These are phyloP conservation scores for Nemurella pictetii DNA, from an alignment of 2,888 invertebrate species.

Conservation along the genomic window DNA sequence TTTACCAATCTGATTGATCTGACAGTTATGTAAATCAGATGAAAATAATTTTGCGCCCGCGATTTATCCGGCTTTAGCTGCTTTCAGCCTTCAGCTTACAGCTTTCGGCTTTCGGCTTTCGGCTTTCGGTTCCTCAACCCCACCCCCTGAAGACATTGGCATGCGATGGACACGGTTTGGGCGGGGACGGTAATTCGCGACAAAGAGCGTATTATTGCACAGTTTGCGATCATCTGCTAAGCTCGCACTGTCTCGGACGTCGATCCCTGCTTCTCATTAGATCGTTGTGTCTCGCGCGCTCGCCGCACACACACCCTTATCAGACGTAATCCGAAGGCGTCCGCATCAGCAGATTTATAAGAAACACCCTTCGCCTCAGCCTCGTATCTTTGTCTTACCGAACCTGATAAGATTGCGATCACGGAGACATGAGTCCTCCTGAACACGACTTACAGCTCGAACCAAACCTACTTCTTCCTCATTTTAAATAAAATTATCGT, in stretches of 20 bases:
- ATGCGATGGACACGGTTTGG: background rate
- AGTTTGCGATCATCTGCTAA: background rate
- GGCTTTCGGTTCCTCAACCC: background rate
- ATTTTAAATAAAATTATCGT: background rate
- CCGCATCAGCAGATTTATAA: background rate
- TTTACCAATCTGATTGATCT: background rate
- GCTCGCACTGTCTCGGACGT: background rate
- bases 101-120: no score
- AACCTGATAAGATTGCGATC: background rate
- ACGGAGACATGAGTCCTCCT: background rate
- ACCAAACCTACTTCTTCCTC: background rate
- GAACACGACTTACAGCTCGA: background rate
- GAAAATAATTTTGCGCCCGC: background rate
- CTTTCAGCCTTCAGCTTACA: background rate
- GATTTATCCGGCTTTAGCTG: background rate
- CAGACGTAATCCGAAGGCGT: background rate
- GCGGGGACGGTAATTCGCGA: conserved; percentile 2
- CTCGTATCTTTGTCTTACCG: background rate
- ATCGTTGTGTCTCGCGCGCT: background rate
- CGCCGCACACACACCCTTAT: background rate
- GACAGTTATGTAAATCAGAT: background rate
- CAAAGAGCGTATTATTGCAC: background rate
- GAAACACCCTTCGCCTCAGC: no score
- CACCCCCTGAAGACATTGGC: conserved; percentile 4
- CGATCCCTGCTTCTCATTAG: background rate